Evolutionary conservation across 2,888 invertebrate genomes (phyloP).

Genomic region (Phymatocera aterrima): DNA sequence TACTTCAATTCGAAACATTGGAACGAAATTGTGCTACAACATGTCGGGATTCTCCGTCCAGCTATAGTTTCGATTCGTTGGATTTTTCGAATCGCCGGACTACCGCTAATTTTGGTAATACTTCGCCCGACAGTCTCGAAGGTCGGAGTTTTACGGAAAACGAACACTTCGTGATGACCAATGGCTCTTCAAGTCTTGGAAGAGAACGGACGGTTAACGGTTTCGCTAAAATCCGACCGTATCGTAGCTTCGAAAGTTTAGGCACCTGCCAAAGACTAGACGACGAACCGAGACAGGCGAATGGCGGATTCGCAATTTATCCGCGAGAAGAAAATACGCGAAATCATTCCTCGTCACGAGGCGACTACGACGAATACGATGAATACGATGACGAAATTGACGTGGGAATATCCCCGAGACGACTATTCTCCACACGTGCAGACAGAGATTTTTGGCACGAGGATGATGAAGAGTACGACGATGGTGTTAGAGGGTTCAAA

Average conservation of each 20-base stretch:
- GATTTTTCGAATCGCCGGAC: slow-evolving; percentile 72
- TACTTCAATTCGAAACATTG: slow-evolving; percentile 90
- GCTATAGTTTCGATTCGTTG: slow-evolving; percentile 76
- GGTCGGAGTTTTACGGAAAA: slow-evolving; percentile 62
- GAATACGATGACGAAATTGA: slow-evolving; percentile 61
- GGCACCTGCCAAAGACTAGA: slow-evolving; percentile 67
- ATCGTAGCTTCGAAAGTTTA: slow-evolving; percentile 76
- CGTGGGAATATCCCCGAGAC: slow-evolving; percentile 38
- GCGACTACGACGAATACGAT: slow-evolving; percentile 67
- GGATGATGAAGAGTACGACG: slow-evolving; percentile 61
- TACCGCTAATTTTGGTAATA: slow-evolving; percentile 66
- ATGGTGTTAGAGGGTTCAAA: slow-evolving; percentile 64
- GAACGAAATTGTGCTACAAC: slow-evolving; percentile 82
- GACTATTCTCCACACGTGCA: background rate
- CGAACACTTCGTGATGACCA: slow-evolving; percentile 67
- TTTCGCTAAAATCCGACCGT: slow-evolving; percentile 71
- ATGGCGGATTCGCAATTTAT: slow-evolving; percentile 3
- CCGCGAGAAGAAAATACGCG: slow-evolving; percentile 6
- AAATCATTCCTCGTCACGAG: slow-evolving; percentile 35
- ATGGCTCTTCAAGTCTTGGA: slow-evolving; percentile 53
- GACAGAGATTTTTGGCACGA: slow-evolving; percentile 54
- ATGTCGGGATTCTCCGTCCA: slow-evolving; percentile 70
- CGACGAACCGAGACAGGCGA: slow-evolving; percentile 44
- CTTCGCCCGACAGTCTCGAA: slow-evolving; percentile 77
- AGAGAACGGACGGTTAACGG: slow-evolving; percentile 50